Evolutionary conservation across 2,797 vertebrate species (phyloP), one percentile per base, ranked within the genome.

Genomic region (Chrosomus eos): DNA sequence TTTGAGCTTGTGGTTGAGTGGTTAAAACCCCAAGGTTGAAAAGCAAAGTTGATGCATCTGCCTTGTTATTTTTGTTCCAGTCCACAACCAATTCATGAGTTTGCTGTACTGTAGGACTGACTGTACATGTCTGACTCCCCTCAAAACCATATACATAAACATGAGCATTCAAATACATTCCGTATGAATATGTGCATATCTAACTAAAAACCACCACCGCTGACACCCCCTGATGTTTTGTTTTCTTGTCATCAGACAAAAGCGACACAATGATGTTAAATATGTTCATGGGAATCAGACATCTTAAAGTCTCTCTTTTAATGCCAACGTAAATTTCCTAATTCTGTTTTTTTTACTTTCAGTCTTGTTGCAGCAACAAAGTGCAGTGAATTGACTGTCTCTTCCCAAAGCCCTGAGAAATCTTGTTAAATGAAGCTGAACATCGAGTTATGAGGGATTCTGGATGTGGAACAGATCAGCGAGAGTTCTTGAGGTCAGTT

Each of bases 131-230:
- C 74, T 58, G 74, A 23, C 48, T 67, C 48, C 68, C 26, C 31
- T 31, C 13, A 74, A 75, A 82, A 82, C 74, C 62, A 6, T 40
- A 70, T 79, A 16, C 83, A 88, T 88, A 85, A 89, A 89, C 76
- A 89, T 84, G 90, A 72, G 72, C 38, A 83, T 77, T 31, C 48
- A 88, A 82, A 33, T 67, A 53, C 26, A 58, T 82, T 82, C 70
- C 7, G 43, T 48, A 66, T 73, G 84, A 84, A 83, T 86, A 79
- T 84, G 55, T 60, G 68, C 88, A 89, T 81, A 80, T 83, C 33
- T 74, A 82, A 77, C 64, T 23, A 36, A 38, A 64, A 58, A 43
- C 40, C 31, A 60, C 28, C 26, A 62, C 28, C 9, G 19, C 68
- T 31, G 81, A 43, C 2, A 84, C 38, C 7, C 43, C n/a, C 19